A percentile compares a stretch with the other conserved stretches of the same genome.
phyloP scores from a whole-genome alignment of 2,888 invertebrate species.

The Ornithoptera priamus region DNA sequence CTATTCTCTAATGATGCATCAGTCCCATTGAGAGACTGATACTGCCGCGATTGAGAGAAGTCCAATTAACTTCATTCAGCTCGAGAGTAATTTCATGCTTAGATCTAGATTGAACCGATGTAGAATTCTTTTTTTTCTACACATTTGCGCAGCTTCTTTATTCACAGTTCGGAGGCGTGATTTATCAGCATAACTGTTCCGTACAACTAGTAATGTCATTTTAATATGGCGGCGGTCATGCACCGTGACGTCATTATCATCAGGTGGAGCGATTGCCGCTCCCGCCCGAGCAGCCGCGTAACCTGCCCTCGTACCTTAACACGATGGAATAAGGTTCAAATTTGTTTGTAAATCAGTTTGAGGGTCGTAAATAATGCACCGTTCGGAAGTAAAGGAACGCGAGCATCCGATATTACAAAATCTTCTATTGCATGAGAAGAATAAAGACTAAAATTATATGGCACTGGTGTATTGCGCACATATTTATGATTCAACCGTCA shows the following conservation, averaged over 20 bases:
- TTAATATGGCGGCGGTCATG: slow-evolving; percentile 65
- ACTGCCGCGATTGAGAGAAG: too few species aligned
- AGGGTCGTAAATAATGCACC: slow-evolving; percentile 18
- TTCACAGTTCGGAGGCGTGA: slow-evolving; percentile 51
- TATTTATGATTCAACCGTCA: background rate
- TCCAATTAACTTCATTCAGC: too few species aligned
- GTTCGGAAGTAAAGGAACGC: slow-evolving; percentile 37
- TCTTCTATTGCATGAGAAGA: slow-evolving; percentile 44
- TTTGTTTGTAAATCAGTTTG: slow-evolving; percentile 9
- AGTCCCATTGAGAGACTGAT: too few species aligned
- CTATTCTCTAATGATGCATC: too few species aligned
- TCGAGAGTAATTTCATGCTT: too few species aligned
- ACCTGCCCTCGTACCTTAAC: slow-evolving; percentile 29
- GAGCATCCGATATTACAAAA: slow-evolving; percentile 46
- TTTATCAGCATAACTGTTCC: slow-evolving; percentile 64
- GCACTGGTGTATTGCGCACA: slow-evolving; percentile 29
- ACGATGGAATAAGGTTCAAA: slow-evolving; percentile 8
- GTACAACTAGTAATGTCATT: slow-evolving; percentile 72
- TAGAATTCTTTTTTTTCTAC: background rate
- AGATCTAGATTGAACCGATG: too few species aligned
- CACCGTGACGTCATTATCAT: slow-evolving; percentile 74
- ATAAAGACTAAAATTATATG: slow-evolving; percentile 51
- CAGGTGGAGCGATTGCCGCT: slow-evolving; percentile 37
- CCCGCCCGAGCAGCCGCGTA: slow-evolving; percentile 14
- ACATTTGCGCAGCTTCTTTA: slow-evolving; percentile 28